Conservation (phyloP, 2,113 vertebrate species). For the Labeo catla region DNA sequence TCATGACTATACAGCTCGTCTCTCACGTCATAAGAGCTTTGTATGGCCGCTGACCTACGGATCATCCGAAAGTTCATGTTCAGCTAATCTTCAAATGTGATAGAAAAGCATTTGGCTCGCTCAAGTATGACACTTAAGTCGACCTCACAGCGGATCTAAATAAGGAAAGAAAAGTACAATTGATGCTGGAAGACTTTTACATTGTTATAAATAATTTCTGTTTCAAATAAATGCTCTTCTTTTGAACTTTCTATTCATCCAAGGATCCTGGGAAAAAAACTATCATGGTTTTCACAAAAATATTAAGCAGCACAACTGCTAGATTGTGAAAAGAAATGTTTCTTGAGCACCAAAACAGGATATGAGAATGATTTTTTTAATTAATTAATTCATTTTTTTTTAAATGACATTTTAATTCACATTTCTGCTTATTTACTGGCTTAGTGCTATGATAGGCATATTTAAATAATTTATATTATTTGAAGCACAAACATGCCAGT, state of each 20-base stretch:
- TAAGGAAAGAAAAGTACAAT: not conserved
- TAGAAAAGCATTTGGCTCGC: not conserved
- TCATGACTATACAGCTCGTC: not conserved
- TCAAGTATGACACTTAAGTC: not conserved
- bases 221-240: not conserved
- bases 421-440: too few species aligned
- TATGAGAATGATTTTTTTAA: too few species aligned
- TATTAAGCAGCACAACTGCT: too few species aligned
- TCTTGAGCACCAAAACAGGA: too few species aligned
- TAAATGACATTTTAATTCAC: too few species aligned
- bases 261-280: not conserved
- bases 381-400: too few species aligned
- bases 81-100: not conserved
- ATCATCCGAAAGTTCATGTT: not conserved
- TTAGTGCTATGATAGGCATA: too few species aligned
- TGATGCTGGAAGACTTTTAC: not conserved
- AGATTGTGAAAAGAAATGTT: too few species aligned
- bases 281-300: too few species aligned
- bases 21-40: not conserved
- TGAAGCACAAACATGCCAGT: too few species aligned
- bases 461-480: too few species aligned
- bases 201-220: not conserved
- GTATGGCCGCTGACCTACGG: not conserved
- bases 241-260: not conserved
- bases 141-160: not conserved